Evolutionary conservation across 2,888 invertebrate genomes (phyloP), one percentile per base, ranked within the genome.

Genomic region (Sarcophaga variegata): DNA sequence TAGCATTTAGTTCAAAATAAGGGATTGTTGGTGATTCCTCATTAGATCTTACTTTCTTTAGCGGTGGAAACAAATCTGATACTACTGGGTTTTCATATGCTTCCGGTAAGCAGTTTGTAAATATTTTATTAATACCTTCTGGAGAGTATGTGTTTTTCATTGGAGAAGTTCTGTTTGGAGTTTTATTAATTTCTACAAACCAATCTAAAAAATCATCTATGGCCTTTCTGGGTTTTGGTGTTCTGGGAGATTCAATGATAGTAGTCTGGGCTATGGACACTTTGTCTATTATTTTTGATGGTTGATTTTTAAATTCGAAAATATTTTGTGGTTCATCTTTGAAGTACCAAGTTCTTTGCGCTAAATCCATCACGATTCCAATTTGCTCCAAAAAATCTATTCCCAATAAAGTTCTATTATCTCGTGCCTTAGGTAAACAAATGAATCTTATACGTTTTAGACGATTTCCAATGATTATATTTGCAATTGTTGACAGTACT

Each of bases 371-470:
- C 3, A 84, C 84, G 3, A 84, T 84, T 45, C 76, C 80, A 20
- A 17, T 49, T 71, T 84, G 79, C 12, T 80, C 80, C 4, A 79
- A 67, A 20, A 76, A 81, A 69, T 85, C 85, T 4, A 85, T 81
- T 12, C 81, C 85, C 20, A 85, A 12, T 0, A 83, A 74, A 6
- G 83, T 83, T 64, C 83, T 62, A 37, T 80, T 84, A 54, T 25
- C 71, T 81, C 59, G 71, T 11, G 77, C 81, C 14, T 77, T 85
- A 5, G 81, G 81, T 22, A 85, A n/a, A 49, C 79, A 80, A 59
- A 85, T 69, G 20, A 91, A 89, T 76, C 88, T 64, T 14, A 86
- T 80, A 78, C 86, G 71, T 47, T 89, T 88, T 6, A 63, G 45
- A 2, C 83, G 67, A 27, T 76, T 81, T 54, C 83, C 81, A 60